A percentile compares a stretch with the other conserved stretches of the same genome.
These are phyloP conservation scores for Clamator glandarius DNA, from an alignment of 2,797 vertebrate species.

Conservation along the genomic window DNA sequence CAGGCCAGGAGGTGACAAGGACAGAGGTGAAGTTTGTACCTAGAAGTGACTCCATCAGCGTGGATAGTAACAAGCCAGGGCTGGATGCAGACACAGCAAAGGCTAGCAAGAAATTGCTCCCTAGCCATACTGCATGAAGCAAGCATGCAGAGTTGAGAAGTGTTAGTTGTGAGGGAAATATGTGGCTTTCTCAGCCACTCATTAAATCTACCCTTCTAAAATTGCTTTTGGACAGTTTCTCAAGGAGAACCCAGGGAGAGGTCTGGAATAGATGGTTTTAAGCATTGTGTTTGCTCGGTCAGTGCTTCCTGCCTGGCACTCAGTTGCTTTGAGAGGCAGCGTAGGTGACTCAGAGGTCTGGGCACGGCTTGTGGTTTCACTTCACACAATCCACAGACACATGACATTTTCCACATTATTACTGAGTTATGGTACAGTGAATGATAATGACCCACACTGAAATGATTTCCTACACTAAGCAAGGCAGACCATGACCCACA, in stretches of 20 bases:
- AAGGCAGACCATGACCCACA: background rate
- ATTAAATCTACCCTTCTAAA: background rate
- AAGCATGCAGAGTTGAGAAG: background rate
- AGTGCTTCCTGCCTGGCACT: background rate
- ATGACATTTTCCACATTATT: background rate
- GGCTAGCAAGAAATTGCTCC: background rate
- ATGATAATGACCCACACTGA: slow-evolving; percentile 8
- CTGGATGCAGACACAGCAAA: background rate
- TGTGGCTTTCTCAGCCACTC: background rate
- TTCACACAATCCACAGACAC: slow-evolving; percentile 8
- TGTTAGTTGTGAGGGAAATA: rapidly evolving
- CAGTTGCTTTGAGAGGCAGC: background rate
- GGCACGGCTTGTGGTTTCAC: slow-evolving; percentile 3
- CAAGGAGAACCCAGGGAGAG: background rate
- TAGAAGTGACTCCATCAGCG: background rate
- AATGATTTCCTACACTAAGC: background rate
- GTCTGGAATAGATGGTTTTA: background rate
- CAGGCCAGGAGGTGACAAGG: background rate
- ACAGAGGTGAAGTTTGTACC: background rate
- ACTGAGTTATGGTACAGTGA: background rate
- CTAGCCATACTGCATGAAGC: background rate
- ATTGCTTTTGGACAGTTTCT: background rate
- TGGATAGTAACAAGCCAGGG: background rate
- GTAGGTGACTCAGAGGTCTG: slow-evolving; percentile 4
- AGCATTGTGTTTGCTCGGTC: background rate